phyloP scores from a whole-genome alignment of 2,797 vertebrate species.

The Eurystomus glaucurus region DNA sequence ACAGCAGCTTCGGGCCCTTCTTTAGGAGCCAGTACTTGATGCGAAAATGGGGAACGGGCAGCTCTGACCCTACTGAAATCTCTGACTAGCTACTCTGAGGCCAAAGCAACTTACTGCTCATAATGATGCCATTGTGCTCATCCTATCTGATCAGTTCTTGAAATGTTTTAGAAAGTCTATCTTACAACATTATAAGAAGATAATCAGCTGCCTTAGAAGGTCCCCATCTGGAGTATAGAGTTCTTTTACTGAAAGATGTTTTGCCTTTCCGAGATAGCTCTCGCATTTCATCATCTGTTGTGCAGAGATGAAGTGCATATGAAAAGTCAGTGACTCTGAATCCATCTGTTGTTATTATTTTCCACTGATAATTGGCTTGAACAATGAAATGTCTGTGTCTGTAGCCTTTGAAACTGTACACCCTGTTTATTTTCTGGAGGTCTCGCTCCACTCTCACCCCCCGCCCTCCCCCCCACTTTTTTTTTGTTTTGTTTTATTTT shows the following conservation, averaged over 20 bases:
- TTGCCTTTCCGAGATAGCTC: slow-evolving; percentile 88
- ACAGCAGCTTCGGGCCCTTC: neutral
- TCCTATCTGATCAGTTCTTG: slow-evolving; percentile 83
- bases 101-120: slow-evolving; percentile 67
- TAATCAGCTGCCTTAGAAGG: slow-evolving; percentile 93
- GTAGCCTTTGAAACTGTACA: slow-evolving; percentile 97
- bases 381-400: slow-evolving; percentile 99
- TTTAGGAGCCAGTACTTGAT: slow-evolving; percentile 29
- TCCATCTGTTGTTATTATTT: slow-evolving; percentile 99
- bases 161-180: slow-evolving; percentile 87
- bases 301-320: slow-evolving; percentile 90
- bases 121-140: slow-evolving; percentile 83
- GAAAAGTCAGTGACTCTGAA: slow-evolving; percentile 95
- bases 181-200: slow-evolving; percentile 86
- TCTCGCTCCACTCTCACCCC: slow-evolving; percentile 77
- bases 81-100: slow-evolving; percentile 59
- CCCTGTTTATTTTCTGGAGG: slow-evolving; percentile 98
- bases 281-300: slow-evolving; percentile 92
- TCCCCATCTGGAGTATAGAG: slow-evolving; percentile 95
- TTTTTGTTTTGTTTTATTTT: neutral
- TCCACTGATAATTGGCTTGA: slow-evolving; percentile 99
- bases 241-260: slow-evolving; percentile 87
- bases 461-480: neutral
- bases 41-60: slow-evolving; percentile 57
- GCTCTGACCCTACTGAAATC: slow-evolving; percentile 71